These are phyloP conservation scores for Anoncus sp. DNA, from an alignment of 2,888 invertebrate species.

Conservation along the genomic window DNA sequence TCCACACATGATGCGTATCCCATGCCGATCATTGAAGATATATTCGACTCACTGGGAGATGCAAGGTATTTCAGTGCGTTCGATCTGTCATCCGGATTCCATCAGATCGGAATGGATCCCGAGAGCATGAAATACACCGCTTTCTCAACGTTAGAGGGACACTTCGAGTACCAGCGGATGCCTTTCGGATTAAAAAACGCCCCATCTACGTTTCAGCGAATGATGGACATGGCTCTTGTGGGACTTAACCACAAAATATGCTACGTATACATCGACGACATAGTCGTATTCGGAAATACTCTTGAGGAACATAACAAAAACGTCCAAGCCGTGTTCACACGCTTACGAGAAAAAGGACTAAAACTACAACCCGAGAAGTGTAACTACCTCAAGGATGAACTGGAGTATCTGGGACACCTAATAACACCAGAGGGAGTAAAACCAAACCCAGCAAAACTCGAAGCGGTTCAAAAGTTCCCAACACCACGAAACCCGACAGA, in stretches of 20 bases:
- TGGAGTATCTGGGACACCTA: constrained; percentile 22
- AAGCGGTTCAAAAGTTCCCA: constrained; percentile 61
- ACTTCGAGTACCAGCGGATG: constrained; percentile 52
- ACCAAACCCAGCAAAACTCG: too few species aligned
- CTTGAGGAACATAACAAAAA: constrained; percentile 57
- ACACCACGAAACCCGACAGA: constrained; percentile 61
- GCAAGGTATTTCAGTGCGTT: constrained; percentile 67
- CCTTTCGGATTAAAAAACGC: too few species aligned
- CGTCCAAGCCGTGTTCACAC: constrained; percentile 40
- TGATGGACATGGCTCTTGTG: too few species aligned
- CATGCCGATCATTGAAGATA: constrained; percentile 52
- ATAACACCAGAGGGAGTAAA: constrained; percentile 61
- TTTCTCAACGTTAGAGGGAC: constrained; percentile 43
- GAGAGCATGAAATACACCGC: constrained; percentile 42
- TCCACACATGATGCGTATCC: constrained; percentile 26
- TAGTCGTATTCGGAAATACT: constrained; percentile 54
- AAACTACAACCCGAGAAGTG: constrained; percentile 43
- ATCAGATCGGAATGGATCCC: constrained; percentile 62
- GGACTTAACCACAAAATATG: constrained; percentile 47
- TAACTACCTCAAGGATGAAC: neutral
- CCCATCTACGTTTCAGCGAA: too few species aligned
- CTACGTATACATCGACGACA: too few species aligned
- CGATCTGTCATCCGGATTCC: too few species aligned
- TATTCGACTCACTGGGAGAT: constrained; percentile 66
- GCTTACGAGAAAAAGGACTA: constrained; percentile 36